Conservation (phyloP, 2,797 vertebrate species). For the Sebastes diploproa region DNA sequence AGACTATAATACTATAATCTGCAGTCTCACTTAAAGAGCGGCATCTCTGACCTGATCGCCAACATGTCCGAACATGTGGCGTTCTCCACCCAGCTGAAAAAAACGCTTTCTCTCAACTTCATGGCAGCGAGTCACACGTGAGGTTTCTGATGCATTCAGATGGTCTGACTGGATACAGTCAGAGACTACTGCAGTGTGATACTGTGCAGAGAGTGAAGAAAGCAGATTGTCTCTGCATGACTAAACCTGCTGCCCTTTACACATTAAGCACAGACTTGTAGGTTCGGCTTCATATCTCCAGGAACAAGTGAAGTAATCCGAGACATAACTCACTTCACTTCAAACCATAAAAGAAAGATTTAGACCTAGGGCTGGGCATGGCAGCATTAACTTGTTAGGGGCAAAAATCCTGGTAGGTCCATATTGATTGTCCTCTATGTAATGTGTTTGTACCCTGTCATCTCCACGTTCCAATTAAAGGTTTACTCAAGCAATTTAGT, state of each 20-base stretch:
- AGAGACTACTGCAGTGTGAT: not conserved
- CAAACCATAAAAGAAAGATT: not conserved
- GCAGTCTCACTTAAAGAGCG: constrained; percentile 18
- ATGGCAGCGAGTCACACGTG: constrained; percentile 11
- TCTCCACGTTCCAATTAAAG: not conserved
- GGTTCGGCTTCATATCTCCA: not conserved
- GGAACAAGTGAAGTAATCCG: not conserved
- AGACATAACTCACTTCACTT: not conserved
- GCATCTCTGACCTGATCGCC: constrained; percentile 15
- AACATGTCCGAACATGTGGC: constrained; percentile 27
- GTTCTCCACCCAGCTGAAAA: not conserved
- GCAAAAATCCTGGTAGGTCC: too few relatives aligned
- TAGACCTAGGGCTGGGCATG: not conserved
- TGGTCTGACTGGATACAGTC: not conserved
- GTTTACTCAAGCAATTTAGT: not conserved
- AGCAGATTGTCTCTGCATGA: constrained; percentile 9
- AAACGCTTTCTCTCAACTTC: not conserved
- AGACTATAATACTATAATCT: constrained; percentile 44
- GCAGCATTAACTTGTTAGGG: not conserved
- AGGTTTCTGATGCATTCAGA: not conserved
- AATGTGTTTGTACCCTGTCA: not conserved
- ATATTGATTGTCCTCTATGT: not conserved
- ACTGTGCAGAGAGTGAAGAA: not conserved
- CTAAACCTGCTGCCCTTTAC: constrained; percentile 7
- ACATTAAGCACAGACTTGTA: not conserved